Evolutionary conservation across 2,888 invertebrate species (phyloP).

Genomic region (Limulus polyphemus): DNA sequence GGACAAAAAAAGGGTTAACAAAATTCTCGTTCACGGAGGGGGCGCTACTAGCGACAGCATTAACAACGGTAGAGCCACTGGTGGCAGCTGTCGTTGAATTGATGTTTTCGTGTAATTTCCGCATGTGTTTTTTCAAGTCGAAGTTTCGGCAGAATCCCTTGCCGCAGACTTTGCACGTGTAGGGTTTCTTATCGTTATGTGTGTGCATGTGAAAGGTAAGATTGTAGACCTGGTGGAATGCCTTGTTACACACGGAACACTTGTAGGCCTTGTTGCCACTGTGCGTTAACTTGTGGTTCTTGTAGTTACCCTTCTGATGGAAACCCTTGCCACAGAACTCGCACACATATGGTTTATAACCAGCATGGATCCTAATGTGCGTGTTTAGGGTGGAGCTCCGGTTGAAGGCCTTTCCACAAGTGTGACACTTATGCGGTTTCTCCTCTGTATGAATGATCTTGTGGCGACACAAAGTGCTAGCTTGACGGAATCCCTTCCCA

Average conservation of each 20-base stretch:
- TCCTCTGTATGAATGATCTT: constrained; percentile 93
- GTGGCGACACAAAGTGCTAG: constrained; percentile 85
- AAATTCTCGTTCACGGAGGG: too few species aligned
- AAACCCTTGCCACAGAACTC: constrained; percentile 95
- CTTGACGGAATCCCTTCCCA: constrained; percentile 89
- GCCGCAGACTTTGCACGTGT: constrained; percentile 84
- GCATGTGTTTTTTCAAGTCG: constrained; percentile 92
- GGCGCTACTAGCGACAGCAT: too few species aligned
- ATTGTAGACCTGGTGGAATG: constrained; percentile 66
- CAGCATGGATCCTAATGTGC: constrained; percentile 82
- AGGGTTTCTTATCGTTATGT: constrained; percentile 96
- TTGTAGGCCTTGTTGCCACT: constrained; percentile 95
- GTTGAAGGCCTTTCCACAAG: constrained; percentile 91
- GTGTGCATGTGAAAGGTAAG: constrained; percentile 72
- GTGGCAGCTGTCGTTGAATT: too few species aligned
- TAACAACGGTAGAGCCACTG: too few species aligned
- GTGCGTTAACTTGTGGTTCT: constrained; percentile 92
- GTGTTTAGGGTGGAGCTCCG: constrained; percentile 87
- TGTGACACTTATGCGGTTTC: constrained; percentile 85
- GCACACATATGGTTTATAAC: constrained; percentile 76
- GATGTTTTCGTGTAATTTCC: constrained; percentile 64
- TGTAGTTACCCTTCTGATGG: constrained; percentile 95
- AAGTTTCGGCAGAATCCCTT: constrained; percentile 97
- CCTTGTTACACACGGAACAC: constrained; percentile 76
- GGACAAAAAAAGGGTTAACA: too few species aligned